Conservation (phyloP, 2,888 invertebrate species). For the Meliscaeva auricollis region DNA sequence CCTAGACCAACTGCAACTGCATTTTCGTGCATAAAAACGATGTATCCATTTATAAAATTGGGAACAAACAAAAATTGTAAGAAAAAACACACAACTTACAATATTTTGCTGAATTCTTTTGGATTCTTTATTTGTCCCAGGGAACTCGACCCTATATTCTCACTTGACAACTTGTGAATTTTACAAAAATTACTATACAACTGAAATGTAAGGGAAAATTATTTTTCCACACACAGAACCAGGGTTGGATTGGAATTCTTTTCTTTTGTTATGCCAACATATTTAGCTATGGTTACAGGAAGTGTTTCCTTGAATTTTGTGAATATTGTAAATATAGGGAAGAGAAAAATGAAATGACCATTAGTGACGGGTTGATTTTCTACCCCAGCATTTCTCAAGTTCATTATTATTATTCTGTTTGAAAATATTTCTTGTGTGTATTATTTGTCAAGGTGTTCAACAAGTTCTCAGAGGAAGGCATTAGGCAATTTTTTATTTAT, state of each 20-base stretch:
- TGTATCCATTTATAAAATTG: neutral
- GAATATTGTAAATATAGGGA: neutral
- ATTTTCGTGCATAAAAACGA: neutral
- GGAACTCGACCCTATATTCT: slow-evolving; percentile 18
- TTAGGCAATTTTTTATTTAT: too few relatives aligned
- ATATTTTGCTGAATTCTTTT: slow-evolving; percentile 34
- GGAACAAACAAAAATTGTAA: slow-evolving; percentile 11
- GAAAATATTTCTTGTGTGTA: neutral
- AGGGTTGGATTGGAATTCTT: neutral
- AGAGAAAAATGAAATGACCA: slow-evolving; percentile 10
- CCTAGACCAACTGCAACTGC: slow-evolving; percentile 2
- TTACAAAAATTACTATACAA: slow-evolving; percentile 23
- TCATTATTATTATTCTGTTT: slow-evolving; percentile 2
- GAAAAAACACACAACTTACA: slow-evolving; percentile 35
- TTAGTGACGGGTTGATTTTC: neutral
- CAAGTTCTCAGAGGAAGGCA: slow-evolving; percentile 43
- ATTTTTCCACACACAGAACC: neutral
- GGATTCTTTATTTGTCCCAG: slow-evolving; percentile 12
- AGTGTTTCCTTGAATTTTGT: slow-evolving; percentile 25
- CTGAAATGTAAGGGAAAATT: slow-evolving; percentile 24
- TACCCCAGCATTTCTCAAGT: slow-evolving; percentile 6
- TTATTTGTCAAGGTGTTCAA: slow-evolving; percentile 39
- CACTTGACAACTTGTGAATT: slow-evolving; percentile 20
- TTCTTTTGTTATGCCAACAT: slow-evolving; percentile 77
- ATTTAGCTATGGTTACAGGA: slow-evolving; percentile 77